Percentiles rank a stretch among this genome's conserved stretches.
These are phyloP conservation scores for Microcebus lehilahytsara DNA, from an alignment of 2,113 vertebrate genomes.

Conservation along the genomic window DNA sequence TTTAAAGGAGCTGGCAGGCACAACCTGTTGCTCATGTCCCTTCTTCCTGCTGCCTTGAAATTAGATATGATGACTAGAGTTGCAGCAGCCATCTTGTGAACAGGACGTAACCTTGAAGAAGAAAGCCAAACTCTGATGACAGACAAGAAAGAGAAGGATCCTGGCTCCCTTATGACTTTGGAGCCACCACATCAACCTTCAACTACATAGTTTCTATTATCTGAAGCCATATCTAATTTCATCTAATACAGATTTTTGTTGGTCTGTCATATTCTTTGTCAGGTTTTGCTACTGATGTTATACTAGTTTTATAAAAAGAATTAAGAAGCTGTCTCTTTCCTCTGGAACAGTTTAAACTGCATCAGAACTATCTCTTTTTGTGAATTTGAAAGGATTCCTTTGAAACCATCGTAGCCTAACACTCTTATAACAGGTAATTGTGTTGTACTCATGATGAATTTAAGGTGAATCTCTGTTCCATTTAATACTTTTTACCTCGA, in stretches of 20 bases:
- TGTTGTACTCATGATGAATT: neutral
- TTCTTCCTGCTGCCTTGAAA: neutral
- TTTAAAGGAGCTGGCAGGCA: neutral
- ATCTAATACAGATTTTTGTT: neutral
- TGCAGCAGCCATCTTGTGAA: neutral
- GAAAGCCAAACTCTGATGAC: neutral
- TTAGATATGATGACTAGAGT: neutral
- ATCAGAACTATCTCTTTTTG: neutral
- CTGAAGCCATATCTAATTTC: neutral
- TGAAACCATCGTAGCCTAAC: neutral
- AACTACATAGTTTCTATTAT: neutral
- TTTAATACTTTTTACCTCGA: neutral
- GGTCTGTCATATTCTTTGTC: neutral
- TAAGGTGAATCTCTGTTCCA: neutral
- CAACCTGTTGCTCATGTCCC: neutral
- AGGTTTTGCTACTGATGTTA: neutral
- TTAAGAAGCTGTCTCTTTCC: neutral
- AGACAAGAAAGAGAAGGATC: neutral
- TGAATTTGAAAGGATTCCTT: neutral
- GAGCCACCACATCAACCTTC: neutral
- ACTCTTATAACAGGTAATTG: neutral
- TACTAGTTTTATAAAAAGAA: neutral
- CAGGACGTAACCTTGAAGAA: neutral
- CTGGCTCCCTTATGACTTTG: neutral
- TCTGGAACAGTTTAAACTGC: neutral